phyloP scores from a whole-genome alignment of 2,888 invertebrate genomes.

The Oxyteleia sp. region DNA sequence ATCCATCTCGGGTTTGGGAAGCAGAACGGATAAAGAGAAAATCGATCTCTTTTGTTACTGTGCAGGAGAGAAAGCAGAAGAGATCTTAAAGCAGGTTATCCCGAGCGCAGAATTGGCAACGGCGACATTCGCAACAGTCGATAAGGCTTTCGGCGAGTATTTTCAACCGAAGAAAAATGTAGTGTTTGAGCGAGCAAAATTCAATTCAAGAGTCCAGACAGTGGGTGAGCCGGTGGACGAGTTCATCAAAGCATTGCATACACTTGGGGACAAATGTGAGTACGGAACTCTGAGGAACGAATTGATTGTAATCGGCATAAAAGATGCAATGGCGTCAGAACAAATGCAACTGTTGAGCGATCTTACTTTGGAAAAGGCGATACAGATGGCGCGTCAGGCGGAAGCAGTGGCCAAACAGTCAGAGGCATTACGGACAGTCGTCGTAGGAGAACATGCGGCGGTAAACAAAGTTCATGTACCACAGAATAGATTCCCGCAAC shows the following conservation, averaged over 20 bases:
- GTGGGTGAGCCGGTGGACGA: slow-evolving; percentile 57
- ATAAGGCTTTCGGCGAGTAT: slow-evolving; percentile 59
- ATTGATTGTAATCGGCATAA: slow-evolving; percentile 78
- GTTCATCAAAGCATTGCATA: slow-evolving; percentile 74
- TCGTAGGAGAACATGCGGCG: background rate
- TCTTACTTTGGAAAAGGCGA: slow-evolving; percentile 71
- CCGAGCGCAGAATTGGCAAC: background rate
- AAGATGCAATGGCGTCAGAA: slow-evolving; percentile 73
- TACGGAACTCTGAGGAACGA: slow-evolving; percentile 75
- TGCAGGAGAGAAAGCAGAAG: slow-evolving; percentile 75
- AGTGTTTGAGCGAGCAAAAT: slow-evolving; percentile 74
- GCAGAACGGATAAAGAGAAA: slow-evolving; percentile 69
- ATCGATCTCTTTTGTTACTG: slow-evolving; percentile 75
- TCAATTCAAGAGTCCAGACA: slow-evolving; percentile 72
- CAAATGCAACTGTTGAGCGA: slow-evolving; percentile 71
- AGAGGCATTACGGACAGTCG: slow-evolving; percentile 26
- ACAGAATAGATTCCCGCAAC: no score
- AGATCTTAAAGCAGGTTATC: slow-evolving; percentile 63
- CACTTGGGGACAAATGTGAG: background rate
- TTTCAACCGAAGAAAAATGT: slow-evolving; percentile 75
- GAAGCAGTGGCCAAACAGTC: slow-evolving; percentile 59
- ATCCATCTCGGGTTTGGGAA: slow-evolving; percentile 44
- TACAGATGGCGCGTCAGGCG: slow-evolving; percentile 69
- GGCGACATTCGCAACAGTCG: slow-evolving; percentile 1
- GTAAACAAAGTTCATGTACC: slow-evolving; percentile 2